phyloP scores from a whole-genome alignment of 2,113 vertebrate species.

The Lamprotornis superbus region DNA sequence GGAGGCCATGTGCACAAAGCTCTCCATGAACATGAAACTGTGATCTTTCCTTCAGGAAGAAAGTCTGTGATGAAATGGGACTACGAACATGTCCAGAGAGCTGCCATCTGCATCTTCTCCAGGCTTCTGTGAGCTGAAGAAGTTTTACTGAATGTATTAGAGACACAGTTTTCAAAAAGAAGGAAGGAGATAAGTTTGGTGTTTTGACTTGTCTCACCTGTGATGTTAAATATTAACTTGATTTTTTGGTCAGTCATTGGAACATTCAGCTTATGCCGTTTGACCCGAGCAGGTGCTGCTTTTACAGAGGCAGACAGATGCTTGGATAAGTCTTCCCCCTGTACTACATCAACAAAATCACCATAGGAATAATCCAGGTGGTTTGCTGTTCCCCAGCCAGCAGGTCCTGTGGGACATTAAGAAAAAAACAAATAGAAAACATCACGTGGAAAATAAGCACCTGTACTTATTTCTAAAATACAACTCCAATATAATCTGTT shows the following conservation, averaged over 20 bases:
- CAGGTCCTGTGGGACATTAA: conserved; percentile 77
- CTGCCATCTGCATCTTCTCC: not conserved
- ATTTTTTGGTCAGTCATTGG: conserved; percentile 91
- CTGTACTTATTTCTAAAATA: not conserved
- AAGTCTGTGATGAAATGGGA: not conserved
- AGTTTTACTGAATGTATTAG: not conserved
- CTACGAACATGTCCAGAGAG: not conserved
- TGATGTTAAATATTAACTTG: conserved; percentile 96
- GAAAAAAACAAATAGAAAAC: not conserved
- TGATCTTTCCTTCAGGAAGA: not conserved
- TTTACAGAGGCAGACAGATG: conserved; percentile 43
- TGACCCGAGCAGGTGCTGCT: conserved; percentile 70
- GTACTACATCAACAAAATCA: conserved; percentile 80
- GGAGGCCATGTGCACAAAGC: not conserved
- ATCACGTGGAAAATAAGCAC: not conserved
- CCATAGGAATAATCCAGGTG: conserved; percentile 91
- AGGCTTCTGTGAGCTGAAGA: not conserved
- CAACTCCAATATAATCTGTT: not conserved
- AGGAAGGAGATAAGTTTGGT: not conserved
- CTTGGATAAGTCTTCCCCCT: conserved; percentile 65
- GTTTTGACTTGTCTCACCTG: conserved; percentile 77
- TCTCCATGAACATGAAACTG: not conserved
- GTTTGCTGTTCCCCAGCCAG: conserved; percentile 87
- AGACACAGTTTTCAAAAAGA: not conserved
- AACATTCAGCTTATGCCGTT: conserved; percentile 78